Percentiles rank a stretch among this genome's conserved stretches.
These are phyloP conservation scores for Cichladusa arquata DNA, from an alignment of 2,113 vertebrate species.

Conservation along the genomic window DNA sequence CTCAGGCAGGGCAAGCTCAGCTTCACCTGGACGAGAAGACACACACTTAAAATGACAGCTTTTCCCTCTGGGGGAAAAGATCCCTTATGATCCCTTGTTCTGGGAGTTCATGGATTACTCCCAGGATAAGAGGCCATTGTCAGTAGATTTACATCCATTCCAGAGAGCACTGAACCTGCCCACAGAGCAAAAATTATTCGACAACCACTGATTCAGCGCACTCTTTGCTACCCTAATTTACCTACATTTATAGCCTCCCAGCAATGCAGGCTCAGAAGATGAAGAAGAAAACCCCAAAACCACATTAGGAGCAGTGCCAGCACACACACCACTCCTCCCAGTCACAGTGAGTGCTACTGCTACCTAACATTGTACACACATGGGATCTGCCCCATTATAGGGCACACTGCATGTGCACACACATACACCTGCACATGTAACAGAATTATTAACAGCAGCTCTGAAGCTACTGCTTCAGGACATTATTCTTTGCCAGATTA, in stretches of 20 bases:
- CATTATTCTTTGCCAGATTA: neutral
- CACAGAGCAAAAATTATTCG: neutral
- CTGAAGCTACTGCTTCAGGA: neutral
- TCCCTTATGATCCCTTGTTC: neutral
- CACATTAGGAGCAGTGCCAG: neutral
- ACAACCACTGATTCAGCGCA: neutral
- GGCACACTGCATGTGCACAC: neutral
- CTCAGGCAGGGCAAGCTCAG: neutral
- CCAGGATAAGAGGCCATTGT: neutral
- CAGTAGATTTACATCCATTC: neutral
- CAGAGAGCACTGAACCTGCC: accelerated
- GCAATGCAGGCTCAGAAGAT: neutral
- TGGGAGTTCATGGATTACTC: neutral
- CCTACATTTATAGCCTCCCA: neutral
- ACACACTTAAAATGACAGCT: neutral
- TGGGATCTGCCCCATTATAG: neutral
- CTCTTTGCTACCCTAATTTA: neutral
- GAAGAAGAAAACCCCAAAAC: neutral
- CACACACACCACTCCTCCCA: neutral
- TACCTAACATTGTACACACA: neutral
- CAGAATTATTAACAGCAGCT: neutral
- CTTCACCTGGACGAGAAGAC: neutral
- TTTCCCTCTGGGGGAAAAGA: neutral
- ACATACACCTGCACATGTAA: neutral
- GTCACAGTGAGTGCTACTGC: neutral